Evolutionary conservation across 2,888 invertebrate genomes (phyloP).

Genomic region (Acronicta leporina): DNA sequence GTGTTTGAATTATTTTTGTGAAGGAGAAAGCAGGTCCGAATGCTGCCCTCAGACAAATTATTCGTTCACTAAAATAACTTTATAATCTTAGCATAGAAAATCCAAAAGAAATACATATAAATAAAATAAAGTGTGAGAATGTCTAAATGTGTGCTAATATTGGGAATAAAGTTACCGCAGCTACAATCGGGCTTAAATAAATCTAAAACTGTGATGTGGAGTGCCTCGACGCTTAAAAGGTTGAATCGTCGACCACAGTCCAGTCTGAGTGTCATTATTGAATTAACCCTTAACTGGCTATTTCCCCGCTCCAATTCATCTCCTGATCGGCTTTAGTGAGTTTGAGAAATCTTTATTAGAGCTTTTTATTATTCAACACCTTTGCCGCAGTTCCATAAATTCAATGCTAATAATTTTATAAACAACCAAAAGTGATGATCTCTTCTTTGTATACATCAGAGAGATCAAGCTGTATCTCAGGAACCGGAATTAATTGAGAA

Average conservation of each 20-base stretch:
- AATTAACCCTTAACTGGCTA: slow-evolving; percentile 67
- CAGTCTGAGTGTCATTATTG: slow-evolving; percentile 57
- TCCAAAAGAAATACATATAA: too few species aligned
- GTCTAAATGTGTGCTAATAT: background rate
- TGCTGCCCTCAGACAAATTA: too few species aligned
- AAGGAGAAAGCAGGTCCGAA: too few species aligned
- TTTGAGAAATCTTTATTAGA: slow-evolving; percentile 11
- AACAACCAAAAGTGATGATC: too few species aligned
- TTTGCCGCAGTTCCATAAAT: background rate
- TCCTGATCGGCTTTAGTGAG: slow-evolving; percentile 18
- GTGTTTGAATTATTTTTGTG: too few species aligned
- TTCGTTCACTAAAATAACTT: too few species aligned
- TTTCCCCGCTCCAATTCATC: slow-evolving; percentile 58
- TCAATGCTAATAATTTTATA: background rate
- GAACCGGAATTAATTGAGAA: too few species aligned
- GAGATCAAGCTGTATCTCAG: too few species aligned
- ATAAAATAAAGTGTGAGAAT: too few species aligned
- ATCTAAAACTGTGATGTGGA: background rate
- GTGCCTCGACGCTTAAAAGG: slow-evolving; percentile 10
- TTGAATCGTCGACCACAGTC: slow-evolving; percentile 26
- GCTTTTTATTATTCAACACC: slow-evolving; percentile 1
- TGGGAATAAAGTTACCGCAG: background rate
- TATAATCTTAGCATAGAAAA: too few species aligned
- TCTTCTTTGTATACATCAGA: too few species aligned
- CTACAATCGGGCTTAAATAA: background rate